Evolutionary conservation across 2,888 invertebrate genomes (phyloP), one percentile per base, ranked within the genome.

Genomic region (Tetropium fuscum): DNA sequence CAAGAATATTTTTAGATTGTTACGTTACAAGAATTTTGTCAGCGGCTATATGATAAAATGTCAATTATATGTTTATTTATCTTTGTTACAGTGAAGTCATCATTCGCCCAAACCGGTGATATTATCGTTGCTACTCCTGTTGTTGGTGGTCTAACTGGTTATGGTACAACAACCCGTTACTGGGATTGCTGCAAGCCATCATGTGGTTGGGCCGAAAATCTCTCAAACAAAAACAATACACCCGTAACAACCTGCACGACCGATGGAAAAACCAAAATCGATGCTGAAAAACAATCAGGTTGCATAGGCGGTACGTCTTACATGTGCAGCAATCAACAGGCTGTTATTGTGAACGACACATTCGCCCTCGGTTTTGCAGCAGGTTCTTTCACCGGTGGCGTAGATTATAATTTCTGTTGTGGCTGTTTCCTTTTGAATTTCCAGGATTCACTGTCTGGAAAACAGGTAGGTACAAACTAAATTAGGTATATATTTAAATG

Each of bases 111-210:
- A n/a, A 34, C 13, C 13, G 2, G 34, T 2, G 6, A 2, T 27
- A n/a, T 15, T 3, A 34, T 34, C 3, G 3, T 7, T 8, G 3
- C 15, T 3, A 34, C 13, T 1, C 13, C 13, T 15, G 34, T 34
- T 15, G 13, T 2, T 11, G 59, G 49, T 4, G 65, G 65, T 7
- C 15, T 48, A 10, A 38, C 20, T n/a, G 65, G 65, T 4, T 51
- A 43, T 15, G 65, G 62, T 2, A 45, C 44, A 11, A 65, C 65
- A 6, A 65, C 65, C 30, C 45, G 65, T n/a, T 65, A 65, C 45
- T 65, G 65, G 65, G 65, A 65, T 15, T 65, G 65, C 36, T 65
- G 65, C 49, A 63, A 60, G 7, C 60, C 63, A 2, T 62, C 65
- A 2, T 65, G 65, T 48, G 58, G 54, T 5, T 65, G 65, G 65